Percentiles rank a stretch among this genome's conserved stretches.
phyloP scores from a whole-genome alignment of 2,888 invertebrate species.

The Parnassius apollo region DNA sequence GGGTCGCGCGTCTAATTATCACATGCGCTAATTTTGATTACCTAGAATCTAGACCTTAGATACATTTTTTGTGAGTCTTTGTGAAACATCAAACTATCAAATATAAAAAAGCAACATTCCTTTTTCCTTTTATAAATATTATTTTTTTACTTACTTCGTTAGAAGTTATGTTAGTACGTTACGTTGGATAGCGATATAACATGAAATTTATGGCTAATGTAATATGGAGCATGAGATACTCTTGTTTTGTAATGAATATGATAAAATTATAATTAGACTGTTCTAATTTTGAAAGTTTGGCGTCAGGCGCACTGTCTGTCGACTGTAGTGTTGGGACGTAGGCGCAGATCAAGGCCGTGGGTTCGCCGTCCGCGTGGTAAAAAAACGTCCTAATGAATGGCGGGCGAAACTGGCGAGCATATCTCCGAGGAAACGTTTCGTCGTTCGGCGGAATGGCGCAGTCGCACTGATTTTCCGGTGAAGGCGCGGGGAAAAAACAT shows the following conservation, averaged over 20 bases:
- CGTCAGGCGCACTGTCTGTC: slow-evolving; percentile 47
- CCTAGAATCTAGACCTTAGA: too few relatives aligned
- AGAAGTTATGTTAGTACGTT: too few relatives aligned
- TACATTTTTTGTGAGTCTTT: too few relatives aligned
- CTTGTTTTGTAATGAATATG: slow-evolving; percentile 23
- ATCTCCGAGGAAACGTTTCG: slow-evolving; percentile 30
- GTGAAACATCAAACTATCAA: too few relatives aligned
- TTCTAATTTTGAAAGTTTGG: slow-evolving; percentile 59
- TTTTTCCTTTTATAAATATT: too few relatives aligned
- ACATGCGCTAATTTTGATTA: too few relatives aligned
- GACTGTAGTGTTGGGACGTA: slow-evolving; percentile 45
- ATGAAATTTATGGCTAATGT: slow-evolving; percentile 10
- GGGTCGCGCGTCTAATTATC: too few relatives aligned
- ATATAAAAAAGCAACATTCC: too few relatives aligned
- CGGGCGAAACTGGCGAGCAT: slow-evolving; percentile 55
- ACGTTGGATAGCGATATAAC: neutral
- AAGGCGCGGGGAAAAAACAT: slow-evolving; percentile 9
- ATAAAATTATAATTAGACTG: slow-evolving; percentile 44
- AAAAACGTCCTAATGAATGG: slow-evolving; percentile 73
- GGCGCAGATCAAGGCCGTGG: slow-evolving; percentile 68
- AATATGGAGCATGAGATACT: neutral
- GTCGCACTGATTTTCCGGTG: neutral
- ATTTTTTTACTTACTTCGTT: too few relatives aligned
- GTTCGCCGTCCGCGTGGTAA: slow-evolving; percentile 65
- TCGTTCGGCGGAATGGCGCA: slow-evolving; percentile 10